These are phyloP conservation scores for Zaprionus ornatus DNA, from an alignment of 1,140 invertebrate genomes.

Conservation along the genomic window DNA sequence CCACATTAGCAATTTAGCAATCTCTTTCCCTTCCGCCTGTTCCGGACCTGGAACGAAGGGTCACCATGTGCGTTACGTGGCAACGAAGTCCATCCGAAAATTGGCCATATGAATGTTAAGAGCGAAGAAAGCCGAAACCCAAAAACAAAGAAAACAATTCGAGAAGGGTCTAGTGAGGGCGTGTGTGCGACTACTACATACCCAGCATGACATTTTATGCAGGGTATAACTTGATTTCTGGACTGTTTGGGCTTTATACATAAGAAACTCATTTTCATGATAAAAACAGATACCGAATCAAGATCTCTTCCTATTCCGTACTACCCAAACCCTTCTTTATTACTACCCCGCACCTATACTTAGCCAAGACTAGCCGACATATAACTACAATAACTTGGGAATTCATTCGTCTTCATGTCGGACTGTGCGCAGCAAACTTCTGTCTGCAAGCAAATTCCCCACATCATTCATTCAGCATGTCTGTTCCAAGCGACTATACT, in stretches of 20 bases:
- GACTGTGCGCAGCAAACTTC: conserved; percentile 21
- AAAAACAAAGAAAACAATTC: background rate
- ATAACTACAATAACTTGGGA: conserved; percentile 38
- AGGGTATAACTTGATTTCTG: too few species aligned
- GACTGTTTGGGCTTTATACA: too few species aligned
- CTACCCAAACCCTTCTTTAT: background rate
- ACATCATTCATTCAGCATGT: conserved; percentile 63
- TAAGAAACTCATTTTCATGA: too few species aligned
- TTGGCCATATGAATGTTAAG: conserved; percentile 64
- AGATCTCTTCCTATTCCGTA: background rate
- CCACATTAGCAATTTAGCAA: conserved; percentile 58
- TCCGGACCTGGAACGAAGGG: background rate
- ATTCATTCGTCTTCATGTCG: conserved; percentile 40
- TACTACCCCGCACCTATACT: background rate
- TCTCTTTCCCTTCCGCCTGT: background rate
- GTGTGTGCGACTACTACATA: background rate
- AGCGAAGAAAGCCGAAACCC: conserved; percentile 29
- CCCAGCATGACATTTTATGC: background rate
- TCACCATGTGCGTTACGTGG: conserved; percentile 62
- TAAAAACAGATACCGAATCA: background rate
- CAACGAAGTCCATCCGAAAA: conserved; percentile 32
- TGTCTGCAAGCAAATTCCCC: conserved; percentile 57
- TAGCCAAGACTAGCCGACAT: conserved; percentile 28
- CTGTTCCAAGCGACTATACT: conserved; percentile 18
- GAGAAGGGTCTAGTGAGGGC: background rate